Percentiles rank a stretch among this genome's conserved stretches.
These are phyloP conservation scores for Pterois miles DNA, from an alignment of 2,797 vertebrate species.

Conservation along the genomic window DNA sequence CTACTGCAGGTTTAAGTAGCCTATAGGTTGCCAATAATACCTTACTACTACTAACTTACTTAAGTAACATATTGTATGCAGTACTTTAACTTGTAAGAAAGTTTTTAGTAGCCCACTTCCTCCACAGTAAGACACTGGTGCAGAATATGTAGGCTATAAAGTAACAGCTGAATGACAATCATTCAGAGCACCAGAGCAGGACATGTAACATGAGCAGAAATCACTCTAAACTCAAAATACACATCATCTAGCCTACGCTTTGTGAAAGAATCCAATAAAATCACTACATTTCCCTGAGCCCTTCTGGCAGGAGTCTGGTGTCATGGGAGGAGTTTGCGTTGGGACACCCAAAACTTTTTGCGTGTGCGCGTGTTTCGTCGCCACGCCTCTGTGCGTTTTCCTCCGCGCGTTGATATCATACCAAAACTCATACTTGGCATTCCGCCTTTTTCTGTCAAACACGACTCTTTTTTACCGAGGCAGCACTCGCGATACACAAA, in stretches of 20 bases:
- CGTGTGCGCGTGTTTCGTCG: slow-evolving; percentile 72
- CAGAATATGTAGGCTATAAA: not conserved
- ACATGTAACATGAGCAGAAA: not conserved
- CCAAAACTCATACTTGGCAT: slow-evolving; percentile 84
- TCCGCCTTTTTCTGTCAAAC: slow-evolving; percentile 81
- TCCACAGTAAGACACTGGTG: not conserved
- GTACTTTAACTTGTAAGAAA: not conserved
- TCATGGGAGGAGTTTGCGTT: slow-evolving; percentile 75
- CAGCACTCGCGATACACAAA: slow-evolving; percentile 29
- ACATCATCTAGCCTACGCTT: not conserved
- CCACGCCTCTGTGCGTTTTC: slow-evolving; percentile 83
- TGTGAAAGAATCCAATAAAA: not conserved
- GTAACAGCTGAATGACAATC: not conserved
- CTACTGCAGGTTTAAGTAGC: too few species aligned
- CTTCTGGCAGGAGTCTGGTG: slow-evolving; percentile 24
- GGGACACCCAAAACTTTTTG: slow-evolving; percentile 76
- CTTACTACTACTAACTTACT: too few species aligned
- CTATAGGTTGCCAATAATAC: too few species aligned
- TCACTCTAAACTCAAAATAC: not conserved
- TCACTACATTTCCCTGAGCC: not conserved
- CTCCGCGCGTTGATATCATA: slow-evolving; percentile 82
- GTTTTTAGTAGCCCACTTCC: not conserved
- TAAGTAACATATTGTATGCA: too few species aligned
- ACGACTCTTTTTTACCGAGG: slow-evolving; percentile 24
- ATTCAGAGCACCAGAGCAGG: not conserved